Base-by-base conservation (phyloP, 2,113 vertebrate species). In the Trematocara stigmaticum region DNA sequence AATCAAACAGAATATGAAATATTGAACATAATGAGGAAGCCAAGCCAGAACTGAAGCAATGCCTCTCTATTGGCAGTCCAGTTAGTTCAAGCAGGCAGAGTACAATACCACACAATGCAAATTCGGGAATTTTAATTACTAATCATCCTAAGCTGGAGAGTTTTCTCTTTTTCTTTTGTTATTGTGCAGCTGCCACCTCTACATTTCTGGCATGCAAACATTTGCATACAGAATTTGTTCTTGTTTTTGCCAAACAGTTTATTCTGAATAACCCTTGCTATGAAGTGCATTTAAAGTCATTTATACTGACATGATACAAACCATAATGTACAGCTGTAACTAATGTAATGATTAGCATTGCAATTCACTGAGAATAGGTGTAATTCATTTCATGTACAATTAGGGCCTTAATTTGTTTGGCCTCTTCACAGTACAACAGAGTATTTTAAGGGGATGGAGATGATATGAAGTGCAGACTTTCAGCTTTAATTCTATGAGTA, bases 1-100 rank as follows among this genome's bases (percentile, higher is more conserved):
- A 83, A 92, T 88, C 83, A 31, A 88, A 78, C 6, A 26, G 55
- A 90, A 57, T 23, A 82, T 87, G 29, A 91, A 89, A 90, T 90
- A 87, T 91, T 89, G 76, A 87, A 80, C 59, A 18, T 83, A 86
- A 90, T 76, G 57, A 93, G 85, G 38, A 80, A 81, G 20, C 51
- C 40, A 35, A 78, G 35, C 31, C 84, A 76, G 53, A 23, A 10
- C 42, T 45, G 34, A 69, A 79, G 6, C 20, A 40, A 35, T 42
- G 20, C 10, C 45, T 82, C 38, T 71, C 55, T 34, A 64, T 78
- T 45, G 82, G 82, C 78, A 76, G 53, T 78, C 34, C 31, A 52
- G 45, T 34, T 35, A 71, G 18, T 87, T 85, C 74, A 83, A 47
- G 38, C 23, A 81, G 53, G 18, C 47, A 81, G 38, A 38, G 29